Evolutionary conservation across 2,113 vertebrate species (phyloP), one percentile per base, ranked within the genome.

Genomic region (Ctenomys sociabilis): DNA sequence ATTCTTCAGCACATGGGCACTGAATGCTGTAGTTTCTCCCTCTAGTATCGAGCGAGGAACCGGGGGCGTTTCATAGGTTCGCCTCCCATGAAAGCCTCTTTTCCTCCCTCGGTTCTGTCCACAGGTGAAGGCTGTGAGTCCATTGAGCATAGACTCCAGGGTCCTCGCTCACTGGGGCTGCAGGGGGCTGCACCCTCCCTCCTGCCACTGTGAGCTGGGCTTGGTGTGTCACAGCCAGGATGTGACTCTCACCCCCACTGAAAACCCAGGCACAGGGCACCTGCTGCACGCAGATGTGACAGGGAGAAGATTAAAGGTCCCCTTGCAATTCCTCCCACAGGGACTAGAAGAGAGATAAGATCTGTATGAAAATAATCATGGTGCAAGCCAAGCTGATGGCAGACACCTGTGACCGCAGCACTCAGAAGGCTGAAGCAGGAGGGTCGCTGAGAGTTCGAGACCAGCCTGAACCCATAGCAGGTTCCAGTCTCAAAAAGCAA

Each of bases 41-140:
- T 68, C 68, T 3, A 19, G 19, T 91, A 66, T 93, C 90, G 78
- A 91, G 78, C 57, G 90, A 93, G 78, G 91, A 73, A 85, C 80
- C 64, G 85, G 95, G 43, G 45, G 92, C 90, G 96, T 97, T 93
- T 96, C 90, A 92, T 70, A 90, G n/a, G 73, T 68, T 90, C 66
- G 77, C 94, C 96, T 96, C 87, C 92, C 91, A 35, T 66, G 28
- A 43, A 75, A 91, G 63, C 89, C 95, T 85, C 95, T 90, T 82
- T 92, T 91, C 93, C 96, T 97, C 75, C 93, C 88, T 96, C 89
- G 91, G 45, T 80, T 91, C 96, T 85, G 75, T 92, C 90, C 92
- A 83, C 93, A 94, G 87, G 90, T 83, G 91, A 90, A 64, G 88
- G 77, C 87, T 49, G 2, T 28, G 85, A 90, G 66, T 96, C 63